These are phyloP conservation scores for Serilophus lunatus DNA, from an alignment of 2,113 vertebrate genomes.

Conservation along the genomic window DNA sequence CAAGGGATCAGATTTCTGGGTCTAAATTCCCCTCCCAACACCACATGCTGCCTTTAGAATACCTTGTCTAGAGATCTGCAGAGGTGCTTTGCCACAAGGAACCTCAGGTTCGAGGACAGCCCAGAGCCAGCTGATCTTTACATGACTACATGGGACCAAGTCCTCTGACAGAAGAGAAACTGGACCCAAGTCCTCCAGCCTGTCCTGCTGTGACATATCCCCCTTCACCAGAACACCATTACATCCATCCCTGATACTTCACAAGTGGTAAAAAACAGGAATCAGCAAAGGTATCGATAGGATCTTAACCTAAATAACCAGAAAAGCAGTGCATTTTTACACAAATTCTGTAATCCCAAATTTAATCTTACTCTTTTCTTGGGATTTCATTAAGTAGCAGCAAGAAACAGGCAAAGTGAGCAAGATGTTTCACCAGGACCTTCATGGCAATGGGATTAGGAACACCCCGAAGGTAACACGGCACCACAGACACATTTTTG, in stretches of 20 bases:
- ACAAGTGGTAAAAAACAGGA: not conserved
- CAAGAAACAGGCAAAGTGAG: rapidly evolving
- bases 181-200: not conserved
- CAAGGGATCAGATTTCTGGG: not conserved
- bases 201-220: not conserved
- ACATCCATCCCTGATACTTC: not conserved
- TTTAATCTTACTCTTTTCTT: not conserved
- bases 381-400: not conserved
- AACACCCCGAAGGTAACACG: not conserved
- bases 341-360: not conserved
- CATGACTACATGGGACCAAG: not conserved
- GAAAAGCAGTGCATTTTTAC: not conserved
- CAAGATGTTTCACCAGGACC: rapidly evolving
- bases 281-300: not conserved
- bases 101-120: not conserved
- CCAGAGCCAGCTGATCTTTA: not conserved
- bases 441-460: not conserved
- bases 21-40: not conserved
- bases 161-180: not conserved
- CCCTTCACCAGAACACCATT: not conserved
- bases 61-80: not conserved
- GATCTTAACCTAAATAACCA: not conserved
- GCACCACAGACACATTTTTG: not conserved
- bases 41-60: not conserved
- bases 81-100: not conserved